These are phyloP conservation scores for Ryuthela nishihirai DNA, from an alignment of 2,888 invertebrate genomes.

Conservation along the genomic window DNA sequence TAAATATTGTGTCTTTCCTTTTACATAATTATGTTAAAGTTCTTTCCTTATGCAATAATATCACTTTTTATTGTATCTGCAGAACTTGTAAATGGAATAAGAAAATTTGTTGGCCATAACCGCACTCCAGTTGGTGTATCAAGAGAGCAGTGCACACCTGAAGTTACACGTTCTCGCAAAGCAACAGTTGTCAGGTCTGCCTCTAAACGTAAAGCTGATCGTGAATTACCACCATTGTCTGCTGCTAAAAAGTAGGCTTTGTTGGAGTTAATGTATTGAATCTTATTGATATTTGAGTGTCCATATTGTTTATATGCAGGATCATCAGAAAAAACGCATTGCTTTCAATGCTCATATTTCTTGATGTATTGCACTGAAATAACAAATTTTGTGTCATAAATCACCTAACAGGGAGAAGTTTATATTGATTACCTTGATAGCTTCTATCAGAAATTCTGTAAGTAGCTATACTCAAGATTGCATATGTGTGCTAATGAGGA, in stretches of 20 bases:
- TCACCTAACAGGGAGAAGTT: too few relatives aligned
- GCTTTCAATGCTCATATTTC: too few relatives aligned
- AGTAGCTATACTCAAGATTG: too few relatives aligned
- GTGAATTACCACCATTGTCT: conserved; percentile 44
- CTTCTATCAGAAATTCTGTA: too few relatives aligned
- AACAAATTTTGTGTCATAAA: too few relatives aligned
- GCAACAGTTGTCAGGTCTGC: conserved; percentile 8
- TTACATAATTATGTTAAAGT: too few relatives aligned
- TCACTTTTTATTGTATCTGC: conserved; percentile 42
- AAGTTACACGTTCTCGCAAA: background rate
- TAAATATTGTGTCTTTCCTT: background rate
- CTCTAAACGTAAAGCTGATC: conserved; percentile 53
- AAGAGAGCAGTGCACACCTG: background rate
- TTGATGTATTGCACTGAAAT: too few relatives aligned
- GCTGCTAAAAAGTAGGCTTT: conserved; percentile 23
- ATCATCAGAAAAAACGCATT: too few relatives aligned
- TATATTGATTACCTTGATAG: too few relatives aligned
- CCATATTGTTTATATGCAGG: too few relatives aligned
- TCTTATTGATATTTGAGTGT: background rate
- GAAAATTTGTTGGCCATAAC: conserved; percentile 65
- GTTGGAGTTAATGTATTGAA: background rate
- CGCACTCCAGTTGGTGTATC: background rate
- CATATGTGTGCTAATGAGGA: too few relatives aligned
- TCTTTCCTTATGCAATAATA: background rate
- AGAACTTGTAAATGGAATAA: conserved; percentile 73